Evolutionary conservation across 2,888 invertebrate genomes (phyloP), one percentile per base, ranked within the genome.

Genomic region (Digitonthophagus gazella): DNA sequence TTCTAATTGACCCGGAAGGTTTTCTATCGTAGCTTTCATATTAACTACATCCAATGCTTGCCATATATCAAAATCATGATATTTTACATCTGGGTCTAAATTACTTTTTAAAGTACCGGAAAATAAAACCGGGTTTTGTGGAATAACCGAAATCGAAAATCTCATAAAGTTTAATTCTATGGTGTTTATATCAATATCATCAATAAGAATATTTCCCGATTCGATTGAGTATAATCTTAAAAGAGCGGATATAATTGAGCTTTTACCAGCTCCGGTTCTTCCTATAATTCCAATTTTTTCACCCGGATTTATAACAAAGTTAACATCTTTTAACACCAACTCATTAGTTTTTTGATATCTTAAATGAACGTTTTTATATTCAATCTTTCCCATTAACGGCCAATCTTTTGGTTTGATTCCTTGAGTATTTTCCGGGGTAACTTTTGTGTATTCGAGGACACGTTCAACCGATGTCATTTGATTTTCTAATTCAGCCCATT

Each of bases 401-500:
- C 94, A 94, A 0, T 87, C 85, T 8, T 86, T 83, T 18, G 88
- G 87, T 22, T 90, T 90, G 74, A 65, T 65, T 6, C 80, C 80
- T 57, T 68, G 66, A 3, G 71, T 71, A 6, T 74, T 68, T 74
- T 85, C 84, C 3, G 76, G 75, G 71, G 84, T 82, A 8, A 89
- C 77, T 14, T 85, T 80, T 0, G 85, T 78, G 65, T 83, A 82
- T 72, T 82, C 82, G 54, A 80, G 58, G 0, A 92, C 87, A 80
- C 96, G 88, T 83, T 98, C 97, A 0, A 97, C 96, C 6, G 93
- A 91, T 1, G 93, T 94, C 93, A 95, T 93, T 74, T 90, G 91
- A 78, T 93, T 95, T 80, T 83, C 83, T 15, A 82, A 81, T 81
- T 97, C 97, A 0, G 96, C 95, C 76, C 95, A 95, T 81, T 97